These are phyloP conservation scores for Lepus europaeus DNA, from an alignment of 2,113 vertebrate species.

Conservation along the genomic window DNA sequence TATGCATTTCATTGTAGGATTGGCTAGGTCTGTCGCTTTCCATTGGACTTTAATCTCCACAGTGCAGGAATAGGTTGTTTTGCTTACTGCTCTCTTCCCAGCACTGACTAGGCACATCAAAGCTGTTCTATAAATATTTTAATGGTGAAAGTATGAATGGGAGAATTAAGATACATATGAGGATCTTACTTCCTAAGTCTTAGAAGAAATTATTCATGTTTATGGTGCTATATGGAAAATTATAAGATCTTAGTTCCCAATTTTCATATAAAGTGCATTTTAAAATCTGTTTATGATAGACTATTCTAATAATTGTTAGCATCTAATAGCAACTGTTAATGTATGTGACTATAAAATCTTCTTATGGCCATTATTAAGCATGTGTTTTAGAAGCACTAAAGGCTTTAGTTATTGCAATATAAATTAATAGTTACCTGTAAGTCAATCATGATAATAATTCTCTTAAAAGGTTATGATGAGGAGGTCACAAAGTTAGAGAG, in stretches of 20 bases:
- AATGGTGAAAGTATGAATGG: constrained; percentile 46
- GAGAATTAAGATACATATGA: constrained; percentile 24
- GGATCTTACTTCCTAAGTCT: constrained; percentile 24
- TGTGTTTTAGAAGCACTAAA: constrained; percentile 69
- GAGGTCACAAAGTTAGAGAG: constrained; percentile 75
- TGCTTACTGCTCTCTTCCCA: constrained; percentile 22
- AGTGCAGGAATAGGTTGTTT: neutral
- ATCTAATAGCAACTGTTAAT: constrained; percentile 64
- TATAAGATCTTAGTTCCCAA: constrained; percentile 17
- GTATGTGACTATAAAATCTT: constrained; percentile 53
- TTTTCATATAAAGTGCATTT: constrained; percentile 61
- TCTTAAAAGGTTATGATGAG: constrained; percentile 78
- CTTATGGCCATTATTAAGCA: constrained; percentile 63
- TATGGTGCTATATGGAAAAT: constrained; percentile 46
- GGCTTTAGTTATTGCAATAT: constrained; percentile 73
- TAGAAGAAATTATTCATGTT: constrained; percentile 50
- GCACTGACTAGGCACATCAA: neutral
- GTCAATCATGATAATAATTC: constrained; percentile 76
- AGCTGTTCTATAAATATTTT: constrained; percentile 34
- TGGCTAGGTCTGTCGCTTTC: neutral
- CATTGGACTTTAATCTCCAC: neutral
- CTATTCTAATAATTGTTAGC: constrained; percentile 61
- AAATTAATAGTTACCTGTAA: constrained; percentile 80
- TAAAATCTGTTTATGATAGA: constrained; percentile 69
- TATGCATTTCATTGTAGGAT: neutral